A percentile compares a stretch with the other conserved stretches of the same genome.
Evolutionary conservation across 1,140 invertebrate species (phyloP).

Genomic region (Drosophila nikananu): DNA sequence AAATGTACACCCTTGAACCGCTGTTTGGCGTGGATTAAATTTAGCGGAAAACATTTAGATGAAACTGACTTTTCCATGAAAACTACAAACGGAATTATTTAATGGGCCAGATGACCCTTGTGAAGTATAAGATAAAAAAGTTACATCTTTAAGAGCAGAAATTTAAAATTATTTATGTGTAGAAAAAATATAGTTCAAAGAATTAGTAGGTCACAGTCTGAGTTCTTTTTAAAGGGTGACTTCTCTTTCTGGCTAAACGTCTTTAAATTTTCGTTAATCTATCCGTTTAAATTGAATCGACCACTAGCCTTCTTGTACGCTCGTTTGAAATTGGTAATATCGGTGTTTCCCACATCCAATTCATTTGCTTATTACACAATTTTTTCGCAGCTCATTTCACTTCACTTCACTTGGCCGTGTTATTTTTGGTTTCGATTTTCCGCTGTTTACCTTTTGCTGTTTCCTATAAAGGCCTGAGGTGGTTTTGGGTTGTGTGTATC

Average conservation of each 20-base stretch:
- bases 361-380: slow-evolving; percentile 63
- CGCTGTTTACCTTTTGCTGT: slow-evolving; percentile 68
- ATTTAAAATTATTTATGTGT: background rate
- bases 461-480: slow-evolving; percentile 71
- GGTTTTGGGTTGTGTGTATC: slow-evolving; percentile 49
- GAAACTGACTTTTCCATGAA: background rate
- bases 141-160: background rate
- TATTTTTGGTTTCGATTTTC: slow-evolving; percentile 27
- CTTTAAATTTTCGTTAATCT: background rate
- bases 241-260: background rate
- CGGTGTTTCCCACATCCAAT: slow-evolving; percentile 48
- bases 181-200: background rate
- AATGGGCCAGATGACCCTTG: background rate
- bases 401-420: slow-evolving; percentile 53
- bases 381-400: slow-evolving; percentile 70
- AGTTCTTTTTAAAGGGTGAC: too few relatives aligned
- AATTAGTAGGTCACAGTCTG: background rate
- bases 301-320: background rate
- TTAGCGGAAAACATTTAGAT: background rate
- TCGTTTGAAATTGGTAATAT: slow-evolving; percentile 37
- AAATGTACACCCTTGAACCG: slow-evolving; percentile 22
- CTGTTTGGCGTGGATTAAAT: background rate
- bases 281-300: background rate
- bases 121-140: too few relatives aligned
- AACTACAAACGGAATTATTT: background rate